Evolutionary conservation across 2,797 vertebrate genomes (phyloP).

Genomic region (Tauraco hartlaubi): DNA sequence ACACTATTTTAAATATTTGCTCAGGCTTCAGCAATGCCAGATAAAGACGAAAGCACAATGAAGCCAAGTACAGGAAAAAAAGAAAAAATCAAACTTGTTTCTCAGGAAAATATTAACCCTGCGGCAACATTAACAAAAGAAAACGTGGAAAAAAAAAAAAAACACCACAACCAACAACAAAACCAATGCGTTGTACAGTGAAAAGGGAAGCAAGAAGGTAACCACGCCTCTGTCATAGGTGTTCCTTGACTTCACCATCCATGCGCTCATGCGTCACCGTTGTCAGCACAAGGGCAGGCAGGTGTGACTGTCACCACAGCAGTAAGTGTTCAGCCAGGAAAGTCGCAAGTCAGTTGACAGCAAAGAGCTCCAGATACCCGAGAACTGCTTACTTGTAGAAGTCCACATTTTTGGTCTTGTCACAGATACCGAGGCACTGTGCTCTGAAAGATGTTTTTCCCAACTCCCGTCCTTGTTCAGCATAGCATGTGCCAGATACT

Average conservation of each 20-base stretch:
- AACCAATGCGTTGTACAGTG: background rate
- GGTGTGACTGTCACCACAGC: background rate
- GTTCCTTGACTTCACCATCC: background rate
- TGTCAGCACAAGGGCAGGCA: background rate
- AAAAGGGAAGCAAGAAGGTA: background rate
- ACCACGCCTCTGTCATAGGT: background rate
- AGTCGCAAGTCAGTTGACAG: background rate
- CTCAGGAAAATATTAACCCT: background rate
- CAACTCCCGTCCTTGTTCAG: background rate
- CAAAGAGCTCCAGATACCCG: background rate
- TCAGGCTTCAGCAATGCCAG: background rate
- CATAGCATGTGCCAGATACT: background rate
- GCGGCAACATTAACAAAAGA: background rate
- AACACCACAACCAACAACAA: background rate
- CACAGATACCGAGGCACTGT: too few species aligned
- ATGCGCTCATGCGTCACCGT: background rate
- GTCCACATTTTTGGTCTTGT: background rate
- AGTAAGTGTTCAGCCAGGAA: background rate
- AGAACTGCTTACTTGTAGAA: background rate
- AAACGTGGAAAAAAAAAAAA: background rate
- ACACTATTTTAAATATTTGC: slow-evolving; percentile 42
- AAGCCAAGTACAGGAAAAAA: background rate
- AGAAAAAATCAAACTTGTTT: background rate
- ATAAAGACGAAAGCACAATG: background rate
- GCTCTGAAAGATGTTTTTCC: background rate